Base-by-base conservation (phyloP, 2,888 invertebrate species). In the Nomada ruficornis region DNA sequence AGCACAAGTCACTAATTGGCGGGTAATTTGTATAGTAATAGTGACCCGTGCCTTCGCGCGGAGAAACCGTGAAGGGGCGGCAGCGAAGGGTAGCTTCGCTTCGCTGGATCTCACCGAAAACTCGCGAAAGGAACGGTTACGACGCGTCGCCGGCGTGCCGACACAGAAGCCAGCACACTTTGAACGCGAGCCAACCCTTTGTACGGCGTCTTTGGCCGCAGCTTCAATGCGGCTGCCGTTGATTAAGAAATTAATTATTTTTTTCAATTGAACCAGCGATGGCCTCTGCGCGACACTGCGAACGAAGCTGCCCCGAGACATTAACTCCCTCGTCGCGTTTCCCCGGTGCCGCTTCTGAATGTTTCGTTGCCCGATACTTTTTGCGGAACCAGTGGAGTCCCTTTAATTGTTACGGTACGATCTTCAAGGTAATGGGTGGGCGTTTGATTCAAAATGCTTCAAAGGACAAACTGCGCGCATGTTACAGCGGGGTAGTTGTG, bases 1-100 rank as follows among this genome's bases (percentile, higher is more conserved):
- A 90, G 91, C 90, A 88, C 87, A 90, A 91, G 90, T 91, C 91
- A 86, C 92, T 93, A 93, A 93, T 93, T 93, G 92, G 91, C 90
- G 91, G 90, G 90, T 91, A 93, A 92, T 92, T 93, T 92, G 89
- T 90, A 88, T 87, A 86, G 90, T 89, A 91, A 90, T 86, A 90
- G 90, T 91, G 92, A 92, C 91, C 92, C 86, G 74, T 88, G 73
- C 81, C 84, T 81, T 83, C 65, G 59, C 57, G 75, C 60, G 52
- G 77, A 75, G 63, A 52, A 62, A 44, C 59, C 76, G 73, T 26
- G 65, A 65, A 77, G 69, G 75, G 64, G 65, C 54, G 69, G 78
- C 42, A 64, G 44, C 65, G 74, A 67, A 80, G 72, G 68, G 72
- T 73, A 75, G 67, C 76, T 68, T 64, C 84, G 82, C 79, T 80